phyloP scores from a whole-genome alignment of 2,797 vertebrate species.

The Chrosomus eos region DNA sequence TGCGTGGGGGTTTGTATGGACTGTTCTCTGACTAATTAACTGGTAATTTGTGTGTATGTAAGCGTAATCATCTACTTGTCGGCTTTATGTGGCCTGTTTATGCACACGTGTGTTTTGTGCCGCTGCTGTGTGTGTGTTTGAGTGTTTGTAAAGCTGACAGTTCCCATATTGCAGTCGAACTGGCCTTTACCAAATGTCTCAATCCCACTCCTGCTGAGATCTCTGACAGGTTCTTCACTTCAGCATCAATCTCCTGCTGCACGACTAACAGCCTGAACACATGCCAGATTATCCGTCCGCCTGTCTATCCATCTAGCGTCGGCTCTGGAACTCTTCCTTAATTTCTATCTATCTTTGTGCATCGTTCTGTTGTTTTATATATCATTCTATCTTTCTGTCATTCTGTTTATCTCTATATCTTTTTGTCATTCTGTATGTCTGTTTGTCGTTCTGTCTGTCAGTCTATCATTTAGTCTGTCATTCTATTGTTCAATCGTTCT shows the following conservation, averaged over 20 bases:
- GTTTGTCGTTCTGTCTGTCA: neutral
- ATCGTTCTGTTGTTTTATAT: too few relatives aligned
- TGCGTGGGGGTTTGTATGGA: neutral
- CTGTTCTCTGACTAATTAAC: constrained; percentile 31
- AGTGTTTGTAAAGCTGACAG: neutral
- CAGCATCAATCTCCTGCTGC: constrained; percentile 38
- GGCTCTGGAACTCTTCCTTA: neutral
- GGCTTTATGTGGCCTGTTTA: neutral
- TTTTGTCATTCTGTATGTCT: neutral
- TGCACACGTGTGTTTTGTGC: neutral
- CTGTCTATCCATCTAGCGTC: neutral
- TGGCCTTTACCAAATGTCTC: constrained; percentile 36
- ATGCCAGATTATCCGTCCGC: constrained; percentile 3
- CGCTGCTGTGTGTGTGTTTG: neutral
- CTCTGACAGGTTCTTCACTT: constrained; percentile 30
- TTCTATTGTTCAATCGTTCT: neutral
- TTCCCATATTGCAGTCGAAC: constrained; percentile 21
- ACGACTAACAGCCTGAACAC: constrained; percentile 21
- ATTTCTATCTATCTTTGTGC: neutral
- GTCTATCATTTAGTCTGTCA: neutral
- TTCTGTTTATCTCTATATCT: neutral
- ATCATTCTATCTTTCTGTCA: neutral
- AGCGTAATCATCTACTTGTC: neutral
- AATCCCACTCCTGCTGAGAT: constrained; percentile 31
- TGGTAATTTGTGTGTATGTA: constrained; percentile 22